A percentile compares a stretch with the other conserved stretches of the same genome.
Conservation (phyloP, 2,888 invertebrate genomes). For the Malthinus flaveolus region DNA sequence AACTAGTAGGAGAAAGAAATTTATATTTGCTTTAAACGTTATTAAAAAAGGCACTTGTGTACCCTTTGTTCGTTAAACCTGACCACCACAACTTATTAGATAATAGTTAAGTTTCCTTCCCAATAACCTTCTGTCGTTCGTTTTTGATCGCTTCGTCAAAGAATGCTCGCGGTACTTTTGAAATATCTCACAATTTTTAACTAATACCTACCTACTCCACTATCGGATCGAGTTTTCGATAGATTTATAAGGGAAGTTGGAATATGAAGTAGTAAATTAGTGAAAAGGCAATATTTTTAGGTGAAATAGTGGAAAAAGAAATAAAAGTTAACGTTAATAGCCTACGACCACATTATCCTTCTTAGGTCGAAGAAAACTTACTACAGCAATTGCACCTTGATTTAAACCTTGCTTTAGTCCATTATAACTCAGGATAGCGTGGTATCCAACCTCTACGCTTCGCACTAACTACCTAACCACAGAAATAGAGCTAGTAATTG, state of each 20-base stretch:
- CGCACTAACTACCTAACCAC: constrained; percentile 50
- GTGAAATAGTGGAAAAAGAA: constrained; percentile 34
- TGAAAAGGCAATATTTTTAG: constrained; percentile 19
- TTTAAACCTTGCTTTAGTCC: constrained; percentile 46
- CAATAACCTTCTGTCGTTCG: constrained; percentile 13
- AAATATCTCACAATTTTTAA: neutral
- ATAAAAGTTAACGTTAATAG: constrained; percentile 40
- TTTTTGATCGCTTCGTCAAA: constrained; percentile 17
- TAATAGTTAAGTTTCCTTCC: constrained; percentile 12
- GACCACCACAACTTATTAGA: constrained; percentile 28
- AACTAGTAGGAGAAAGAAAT: constrained; percentile 11
- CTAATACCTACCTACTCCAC: constrained; percentile 12
- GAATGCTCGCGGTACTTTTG: constrained; percentile 11
- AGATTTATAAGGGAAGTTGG: too few relatives aligned
- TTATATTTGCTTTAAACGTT: constrained; percentile 4
- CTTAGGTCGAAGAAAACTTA: constrained; percentile 34
- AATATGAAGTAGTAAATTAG: neutral
- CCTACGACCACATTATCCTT: constrained; percentile 40
- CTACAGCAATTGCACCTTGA: constrained; percentile 52
- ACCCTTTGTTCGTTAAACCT: constrained; percentile 22
- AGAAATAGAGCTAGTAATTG: constrained; percentile 55
- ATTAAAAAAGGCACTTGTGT: neutral
- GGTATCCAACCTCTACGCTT: constrained; percentile 22
- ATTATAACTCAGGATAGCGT: constrained; percentile 44
- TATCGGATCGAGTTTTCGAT: too few relatives aligned